Base-by-base conservation (phyloP, 2,797 vertebrate genomes). In the Cossypha caffra region DNA sequence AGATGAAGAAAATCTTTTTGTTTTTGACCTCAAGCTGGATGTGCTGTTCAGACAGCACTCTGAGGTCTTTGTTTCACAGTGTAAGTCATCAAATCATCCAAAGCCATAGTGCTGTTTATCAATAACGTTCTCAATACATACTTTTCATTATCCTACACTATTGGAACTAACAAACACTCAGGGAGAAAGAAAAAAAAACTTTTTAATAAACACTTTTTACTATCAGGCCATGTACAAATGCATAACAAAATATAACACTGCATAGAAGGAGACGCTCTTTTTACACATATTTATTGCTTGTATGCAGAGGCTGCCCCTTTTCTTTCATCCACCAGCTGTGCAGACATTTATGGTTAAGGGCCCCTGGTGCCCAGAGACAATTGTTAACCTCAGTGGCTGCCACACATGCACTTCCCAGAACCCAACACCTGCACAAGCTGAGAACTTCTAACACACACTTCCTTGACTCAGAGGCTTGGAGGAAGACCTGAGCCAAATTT, bases 341-440 rank as follows among this genome's bases (percentile, higher is more conserved):
- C 18, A 61, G 71, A 7, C 21, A 16, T 21, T 13, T 5, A 50
- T 4, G 23, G 15, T 1, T 6, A 31, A 63, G 31, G 71, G 42
- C 5, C 11, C 48, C 29, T 23, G 19, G 13, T 15, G 9, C 38
- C 13, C 13, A 33, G 28, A 48, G 26, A 20, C 0, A 2, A 63
- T 0, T 2, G 1, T 13, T 33, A 59, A 45, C 16, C 13, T 8
- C 12, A 45, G 25, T 2, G 28, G n/a, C 7, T 1, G 1, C 29
- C 38, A 62, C 13, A 3, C 0, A 3, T 1, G 8, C 21, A 1
- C 26, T 8, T 17, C 40, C 31, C 83, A 63, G 45, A 63, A 33
- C 4, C 7, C 47, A 75, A 45, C 64, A 21, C 17, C 64, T 47
- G 25, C 73, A 67, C 38, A 21, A 67, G 25, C 64, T 16, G 8